A percentile compares a stretch with the other conserved stretches of the same genome.
Conservation (phyloP, 2,797 vertebrate species). For the Thamnophis elegans region DNA sequence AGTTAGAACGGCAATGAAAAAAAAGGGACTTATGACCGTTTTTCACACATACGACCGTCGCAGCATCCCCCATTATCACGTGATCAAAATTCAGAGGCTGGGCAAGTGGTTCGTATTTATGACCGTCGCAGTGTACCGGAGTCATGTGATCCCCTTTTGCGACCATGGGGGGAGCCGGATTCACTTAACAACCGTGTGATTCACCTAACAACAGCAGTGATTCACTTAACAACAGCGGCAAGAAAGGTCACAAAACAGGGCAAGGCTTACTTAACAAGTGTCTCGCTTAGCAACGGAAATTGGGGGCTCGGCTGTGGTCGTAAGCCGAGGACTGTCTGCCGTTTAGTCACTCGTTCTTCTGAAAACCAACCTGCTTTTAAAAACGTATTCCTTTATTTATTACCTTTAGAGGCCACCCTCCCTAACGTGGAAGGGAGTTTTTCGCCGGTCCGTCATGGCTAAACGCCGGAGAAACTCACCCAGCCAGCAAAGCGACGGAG, state of each 20-base stretch:
- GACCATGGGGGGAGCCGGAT: neutral
- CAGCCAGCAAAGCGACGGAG: slow-evolving; percentile 74
- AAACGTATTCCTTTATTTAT: neutral
- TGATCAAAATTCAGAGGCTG: neutral
- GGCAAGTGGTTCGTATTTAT: neutral
- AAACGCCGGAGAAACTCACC: slow-evolving; percentile 71
- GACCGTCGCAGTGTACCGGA: neutral
- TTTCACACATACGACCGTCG: neutral
- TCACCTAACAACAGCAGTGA: neutral
- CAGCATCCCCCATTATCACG: neutral
- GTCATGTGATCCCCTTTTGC: neutral
- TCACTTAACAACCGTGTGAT: neutral
- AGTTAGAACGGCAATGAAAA: too few relatives aligned
- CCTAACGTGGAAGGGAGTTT: neutral
- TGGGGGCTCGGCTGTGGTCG: too few relatives aligned
- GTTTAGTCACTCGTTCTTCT: neutral
- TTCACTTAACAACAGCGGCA: neutral
- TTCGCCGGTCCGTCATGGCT: neutral
- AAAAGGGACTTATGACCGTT: neutral
- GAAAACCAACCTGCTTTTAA: neutral
- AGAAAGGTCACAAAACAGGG: neutral
- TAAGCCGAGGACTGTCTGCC: neutral
- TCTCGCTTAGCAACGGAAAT: neutral
- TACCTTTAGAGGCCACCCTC: neutral
- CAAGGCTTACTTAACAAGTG: neutral